phyloP scores from a whole-genome alignment of 2,888 invertebrate genomes.

The Leptopilina myrica region DNA sequence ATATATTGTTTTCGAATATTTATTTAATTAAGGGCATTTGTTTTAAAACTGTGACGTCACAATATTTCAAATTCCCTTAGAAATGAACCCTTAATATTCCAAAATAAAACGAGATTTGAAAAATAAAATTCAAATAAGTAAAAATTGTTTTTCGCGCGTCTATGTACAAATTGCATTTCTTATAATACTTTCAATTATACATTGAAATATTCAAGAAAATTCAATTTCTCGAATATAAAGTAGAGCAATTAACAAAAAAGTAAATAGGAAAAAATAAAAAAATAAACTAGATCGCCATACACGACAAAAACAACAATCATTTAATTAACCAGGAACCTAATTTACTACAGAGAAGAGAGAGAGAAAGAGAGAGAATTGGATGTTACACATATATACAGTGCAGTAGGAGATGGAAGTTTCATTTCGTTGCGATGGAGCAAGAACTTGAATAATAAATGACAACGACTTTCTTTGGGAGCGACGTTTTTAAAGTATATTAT shows the following conservation, averaged over 20 bases:
- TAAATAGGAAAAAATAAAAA: background rate
- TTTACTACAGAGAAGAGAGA: background rate
- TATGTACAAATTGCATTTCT: too few relatives aligned
- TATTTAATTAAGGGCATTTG: too few relatives aligned
- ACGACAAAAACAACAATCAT: conserved; percentile 7
- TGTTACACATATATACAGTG: background rate
- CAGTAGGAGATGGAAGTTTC: background rate
- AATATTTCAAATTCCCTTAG: too few relatives aligned
- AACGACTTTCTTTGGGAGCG: background rate
- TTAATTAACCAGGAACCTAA: conserved; percentile 15
- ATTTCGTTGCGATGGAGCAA: background rate
- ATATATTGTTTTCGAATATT: too few relatives aligned
- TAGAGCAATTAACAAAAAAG: background rate
- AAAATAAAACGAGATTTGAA: too few relatives aligned
- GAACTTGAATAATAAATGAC: background rate
- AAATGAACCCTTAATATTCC: too few relatives aligned
- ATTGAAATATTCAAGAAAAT: too few relatives aligned
- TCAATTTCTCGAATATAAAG: background rate
- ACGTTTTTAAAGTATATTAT: conserved; percentile 13
- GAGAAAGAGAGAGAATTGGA: background rate
- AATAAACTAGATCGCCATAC: background rate
- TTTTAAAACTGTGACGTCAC: too few relatives aligned
- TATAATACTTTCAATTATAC: too few relatives aligned
- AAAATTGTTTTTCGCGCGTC: too few relatives aligned
- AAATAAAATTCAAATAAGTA: too few relatives aligned